Evolutionary conservation across 2,113 vertebrate genomes (phyloP).

Genomic region (Mormyrus lacerda): DNA sequence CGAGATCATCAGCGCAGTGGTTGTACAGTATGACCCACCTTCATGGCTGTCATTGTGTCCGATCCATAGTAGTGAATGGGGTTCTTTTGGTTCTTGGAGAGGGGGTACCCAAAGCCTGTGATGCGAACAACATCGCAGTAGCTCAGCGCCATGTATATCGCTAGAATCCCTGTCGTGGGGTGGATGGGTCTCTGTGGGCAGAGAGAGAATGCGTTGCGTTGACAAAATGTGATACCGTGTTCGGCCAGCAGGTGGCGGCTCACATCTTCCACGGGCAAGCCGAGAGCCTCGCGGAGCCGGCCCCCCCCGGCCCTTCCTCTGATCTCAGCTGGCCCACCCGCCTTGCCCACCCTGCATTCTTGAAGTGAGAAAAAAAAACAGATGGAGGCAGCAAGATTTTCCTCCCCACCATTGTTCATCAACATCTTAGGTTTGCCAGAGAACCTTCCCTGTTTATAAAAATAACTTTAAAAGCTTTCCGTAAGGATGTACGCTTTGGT

Average conservation of each 20-base stretch:
- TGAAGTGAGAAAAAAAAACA: background rate
- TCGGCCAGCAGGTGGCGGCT: background rate
- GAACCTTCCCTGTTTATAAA: background rate
- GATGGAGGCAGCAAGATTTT: background rate
- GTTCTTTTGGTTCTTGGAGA: conserved; percentile 55
- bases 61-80: conserved; percentile 86
- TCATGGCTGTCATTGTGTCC: conserved; percentile 81
- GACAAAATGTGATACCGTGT: background rate
- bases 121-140: conserved; percentile 85
- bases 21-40: conserved; percentile 48
- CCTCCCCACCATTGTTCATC: background rate
- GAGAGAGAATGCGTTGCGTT: background rate
- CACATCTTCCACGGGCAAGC: background rate
- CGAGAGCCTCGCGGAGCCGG: background rate
- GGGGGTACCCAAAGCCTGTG: conserved; percentile 86
- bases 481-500: background rate
- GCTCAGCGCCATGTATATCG: conserved; percentile 83
- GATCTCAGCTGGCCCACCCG: no score
- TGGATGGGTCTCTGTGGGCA: conserved; percentile 62
- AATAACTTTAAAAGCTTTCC: background rate
- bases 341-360: background rate
- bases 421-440: background rate
- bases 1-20: no score
- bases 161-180: conserved; percentile 78
- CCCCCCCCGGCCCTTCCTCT: background rate